These are phyloP conservation scores for Thera britannica DNA, from an alignment of 2,888 invertebrate species.

Conservation along the genomic window DNA sequence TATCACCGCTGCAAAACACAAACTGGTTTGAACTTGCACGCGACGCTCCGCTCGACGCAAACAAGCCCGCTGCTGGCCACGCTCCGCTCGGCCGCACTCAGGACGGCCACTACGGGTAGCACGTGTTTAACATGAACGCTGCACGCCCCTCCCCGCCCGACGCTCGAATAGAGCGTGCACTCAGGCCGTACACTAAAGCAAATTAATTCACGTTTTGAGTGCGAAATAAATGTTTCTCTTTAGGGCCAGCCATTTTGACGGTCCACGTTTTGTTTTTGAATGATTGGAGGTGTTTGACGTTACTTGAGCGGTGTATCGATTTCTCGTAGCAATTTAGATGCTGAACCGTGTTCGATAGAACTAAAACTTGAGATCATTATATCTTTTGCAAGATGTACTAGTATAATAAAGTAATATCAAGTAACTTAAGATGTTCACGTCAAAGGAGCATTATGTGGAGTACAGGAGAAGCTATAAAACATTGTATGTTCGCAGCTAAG, in stretches of 20 bases:
- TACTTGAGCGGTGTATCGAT: slow-evolving; percentile 51
- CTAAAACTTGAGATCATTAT: slow-evolving; percentile 27
- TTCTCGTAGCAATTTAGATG: slow-evolving; percentile 52
- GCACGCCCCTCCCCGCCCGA: no score
- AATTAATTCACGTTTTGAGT: slow-evolving; percentile 79
- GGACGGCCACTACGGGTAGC: no score
- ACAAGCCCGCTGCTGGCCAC: no score
- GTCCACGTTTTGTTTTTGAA: slow-evolving; percentile 55
- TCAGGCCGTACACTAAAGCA: no score
- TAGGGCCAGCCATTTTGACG: slow-evolving; percentile 47
- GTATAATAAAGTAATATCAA: slow-evolving; percentile 14
- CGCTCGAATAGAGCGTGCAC: no score
- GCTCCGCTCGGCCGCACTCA: no score
- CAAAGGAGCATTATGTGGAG: slow-evolving; percentile 41
- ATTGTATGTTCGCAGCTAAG: slow-evolving; percentile 71
- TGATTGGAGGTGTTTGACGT: slow-evolving; percentile 48
- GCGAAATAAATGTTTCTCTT: slow-evolving; percentile 68
- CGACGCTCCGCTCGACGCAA: no score
- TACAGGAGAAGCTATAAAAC: slow-evolving; percentile 55
- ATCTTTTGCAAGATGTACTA: slow-evolving; percentile 9
- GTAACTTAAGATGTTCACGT: slow-evolving; percentile 26
- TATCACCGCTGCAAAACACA: no score
- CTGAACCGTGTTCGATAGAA: slow-evolving; percentile 34
- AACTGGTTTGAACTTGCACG: no score
- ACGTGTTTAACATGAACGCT: no score